Conservation (phyloP, 2,113 vertebrate species). For the Myrmecobius fasciatus region DNA sequence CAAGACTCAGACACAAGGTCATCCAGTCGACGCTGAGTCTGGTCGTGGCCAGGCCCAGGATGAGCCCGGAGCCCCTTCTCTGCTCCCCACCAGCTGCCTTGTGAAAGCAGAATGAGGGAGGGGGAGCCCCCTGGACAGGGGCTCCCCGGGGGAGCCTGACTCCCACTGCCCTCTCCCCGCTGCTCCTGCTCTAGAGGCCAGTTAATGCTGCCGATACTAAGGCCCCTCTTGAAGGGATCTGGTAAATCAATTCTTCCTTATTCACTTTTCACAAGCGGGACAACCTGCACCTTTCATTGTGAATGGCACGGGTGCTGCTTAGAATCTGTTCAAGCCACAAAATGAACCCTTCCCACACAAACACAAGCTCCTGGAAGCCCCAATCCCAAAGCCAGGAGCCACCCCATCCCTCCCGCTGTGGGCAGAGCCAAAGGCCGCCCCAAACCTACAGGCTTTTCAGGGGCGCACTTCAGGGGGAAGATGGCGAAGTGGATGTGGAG, state of each 20-base stretch:
- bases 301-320: background rate
- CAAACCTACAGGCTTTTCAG: constrained; percentile 86
- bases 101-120: no score
- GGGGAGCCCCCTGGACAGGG: no score
- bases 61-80: background rate
- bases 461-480: constrained; percentile 87
- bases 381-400: no score
- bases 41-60: fast-evolving
- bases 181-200: background rate
- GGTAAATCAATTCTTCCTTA: background rate
- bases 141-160: no score
- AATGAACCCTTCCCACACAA: constrained; percentile 9
- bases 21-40: background rate
- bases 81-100: no score
- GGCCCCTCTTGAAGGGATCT: background rate
- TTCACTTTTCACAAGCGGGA: constrained; percentile 22
- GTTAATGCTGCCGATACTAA: background rate
- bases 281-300: constrained; percentile 8
- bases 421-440: background rate
- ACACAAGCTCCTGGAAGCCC: no score
- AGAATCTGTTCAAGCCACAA: constrained; percentile 6
- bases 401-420: background rate
- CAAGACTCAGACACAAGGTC: background rate
- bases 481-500: constrained; percentile 94
- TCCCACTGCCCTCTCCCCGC: no score